Evolutionary conservation across 2,888 invertebrate genomes (phyloP).

Genomic region (Noctua comes): DNA sequence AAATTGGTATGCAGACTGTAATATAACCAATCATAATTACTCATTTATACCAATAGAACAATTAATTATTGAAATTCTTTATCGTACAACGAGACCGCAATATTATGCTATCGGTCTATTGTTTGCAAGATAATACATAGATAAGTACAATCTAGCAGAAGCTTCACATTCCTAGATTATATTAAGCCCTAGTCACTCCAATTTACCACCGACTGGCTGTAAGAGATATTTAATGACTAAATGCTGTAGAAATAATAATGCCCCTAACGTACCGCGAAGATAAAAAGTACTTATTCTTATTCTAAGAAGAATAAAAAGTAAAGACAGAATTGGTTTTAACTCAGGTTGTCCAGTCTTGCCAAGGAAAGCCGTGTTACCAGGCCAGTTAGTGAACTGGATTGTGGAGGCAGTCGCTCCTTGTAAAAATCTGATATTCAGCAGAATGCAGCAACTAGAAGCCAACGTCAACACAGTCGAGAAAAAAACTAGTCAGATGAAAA

Average conservation of each 20-base stretch:
- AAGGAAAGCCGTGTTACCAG: neutral
- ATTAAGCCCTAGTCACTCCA: neutral
- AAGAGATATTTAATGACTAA: neutral
- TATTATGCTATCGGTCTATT: slow-evolving; percentile 33
- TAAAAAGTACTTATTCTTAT: no score
- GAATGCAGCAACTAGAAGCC: neutral
- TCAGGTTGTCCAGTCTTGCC: neutral
- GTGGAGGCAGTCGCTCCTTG: neutral
- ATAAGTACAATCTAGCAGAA: slow-evolving; percentile 28
- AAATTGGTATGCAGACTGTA: neutral
- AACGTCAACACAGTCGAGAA: neutral
- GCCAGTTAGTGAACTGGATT: neutral
- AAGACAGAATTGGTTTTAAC: neutral
- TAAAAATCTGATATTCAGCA: neutral
- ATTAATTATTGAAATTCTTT: slow-evolving; percentile 22
- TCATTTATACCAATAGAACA: neutral
- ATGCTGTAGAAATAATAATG: neutral
- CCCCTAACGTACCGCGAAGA: no score
- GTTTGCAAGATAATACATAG: slow-evolving; percentile 43
- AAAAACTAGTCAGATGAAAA: neutral
- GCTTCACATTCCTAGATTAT: slow-evolving; percentile 46
- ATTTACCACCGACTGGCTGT: neutral
- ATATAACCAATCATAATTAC: slow-evolving; percentile 3
- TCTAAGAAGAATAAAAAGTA: neutral
- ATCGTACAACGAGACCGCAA: slow-evolving; percentile 21